Base-by-base conservation (phyloP, 2,888 invertebrate genomes). In the Listrodromus nycthemerus region DNA sequence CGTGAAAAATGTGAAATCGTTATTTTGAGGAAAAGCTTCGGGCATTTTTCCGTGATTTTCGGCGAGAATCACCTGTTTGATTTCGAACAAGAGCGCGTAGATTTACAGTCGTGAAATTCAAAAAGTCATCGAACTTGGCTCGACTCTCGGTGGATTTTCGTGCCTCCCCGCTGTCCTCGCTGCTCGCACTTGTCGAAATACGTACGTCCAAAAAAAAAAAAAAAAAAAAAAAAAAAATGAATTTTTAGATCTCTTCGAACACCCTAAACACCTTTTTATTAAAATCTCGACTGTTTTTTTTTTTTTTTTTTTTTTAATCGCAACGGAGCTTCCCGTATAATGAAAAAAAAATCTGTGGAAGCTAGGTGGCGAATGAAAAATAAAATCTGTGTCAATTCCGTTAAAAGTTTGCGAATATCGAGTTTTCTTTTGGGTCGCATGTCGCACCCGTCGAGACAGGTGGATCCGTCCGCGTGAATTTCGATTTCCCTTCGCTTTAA, bases 51-150 rank as follows among this genome's bases (percentile, higher is more conserved):
- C 50, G 13, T 6, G 50, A 16, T 50, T 77, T 33, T 50, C 50
- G 37, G 21, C 45, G 58, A 37, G 70, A 65, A 24, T 75, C 81
- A 74, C 84, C 84, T 84, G 84, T 84, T 84, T 84, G 84, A 84
- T 84, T 84, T 81, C 61, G 4, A 55, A 24, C 13, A 16, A 13
- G 13, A 13, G 13, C 16, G 16, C 41, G 16, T 41, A 41, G 37
- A 1, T 10, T 0, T 37, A 2, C 8, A 37, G 10, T 37, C 7
- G 37, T 2, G 10, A 37, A 0, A 37, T 10, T 37, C 1, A 1
- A 10, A 37, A 8, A 37, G 33, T 37, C 33, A 33, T 33, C 33
- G 33, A 50, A 50, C 16, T 50, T 7, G 50, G 7, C 8, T 16
- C 37, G 30, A 19, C 4, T 61, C 30, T 21, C 19, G 19, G 30